Evolutionary conservation across 2,888 invertebrate species (phyloP), one percentile per base, ranked within the genome.

Genomic region (Pachycephus smyrnensis): DNA sequence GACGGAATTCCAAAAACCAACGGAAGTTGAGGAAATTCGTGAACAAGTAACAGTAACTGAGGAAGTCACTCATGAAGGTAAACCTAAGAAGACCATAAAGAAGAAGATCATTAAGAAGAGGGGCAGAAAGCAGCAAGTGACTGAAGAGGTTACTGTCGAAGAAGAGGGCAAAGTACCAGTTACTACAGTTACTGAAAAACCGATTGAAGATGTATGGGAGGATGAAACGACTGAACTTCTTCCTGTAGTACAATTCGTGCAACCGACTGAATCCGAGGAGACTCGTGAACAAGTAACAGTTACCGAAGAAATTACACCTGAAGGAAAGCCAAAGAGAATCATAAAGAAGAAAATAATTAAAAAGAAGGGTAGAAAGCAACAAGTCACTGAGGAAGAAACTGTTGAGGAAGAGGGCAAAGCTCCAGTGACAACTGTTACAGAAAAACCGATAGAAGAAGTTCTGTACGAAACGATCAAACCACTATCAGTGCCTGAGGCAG

Each of bases 111-210:
- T 86, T 71, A 90, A 80, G 82, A 88, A 86, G 81, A 86, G 87
- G 6, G 85, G 85, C 1, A 78, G 81, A 0, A 86, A 89, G 74
- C 89, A 91, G 79, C 90, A 91, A 80, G 88, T 88, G 12, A 89
- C 91, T n/a, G 84, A 83, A 75, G 85, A 93, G 82, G 91, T 92
- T 83, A 93, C 93, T 0, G 85, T 92, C 69, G 92, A 93, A 84
- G 92, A 92, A 88, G 92, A 93, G 78, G 92, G 92, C 76, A 91
- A 93, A 86, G 89, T 92, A 82, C 92, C 89, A n/a, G 88, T 91
- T 81, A 90, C 92, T 76, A 90, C 91, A 75, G 90, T 93, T 9
- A 89, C 90, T 23, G 90, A 92, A 69, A 71, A 77, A 68, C 69
- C 76, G 2, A 12, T 73, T 11, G 82, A 85, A 74, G 84, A 15